phyloP scores from a whole-genome alignment of 2,797 vertebrate genomes.

The Alauda arvensis region DNA sequence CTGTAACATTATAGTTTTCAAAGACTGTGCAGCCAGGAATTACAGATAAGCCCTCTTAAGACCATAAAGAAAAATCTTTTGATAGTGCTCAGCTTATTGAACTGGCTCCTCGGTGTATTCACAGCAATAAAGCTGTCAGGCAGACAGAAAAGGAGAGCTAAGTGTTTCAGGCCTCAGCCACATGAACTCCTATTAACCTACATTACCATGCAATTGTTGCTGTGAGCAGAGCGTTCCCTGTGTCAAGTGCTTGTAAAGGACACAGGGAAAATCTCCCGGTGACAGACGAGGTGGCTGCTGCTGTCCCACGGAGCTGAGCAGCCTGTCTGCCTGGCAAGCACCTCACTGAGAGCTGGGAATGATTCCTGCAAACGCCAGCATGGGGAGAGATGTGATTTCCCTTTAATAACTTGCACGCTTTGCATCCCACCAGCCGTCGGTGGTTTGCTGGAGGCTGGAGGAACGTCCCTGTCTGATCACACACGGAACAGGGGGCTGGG shows the following conservation, averaged over 20 bases:
- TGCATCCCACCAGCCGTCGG: not conserved
- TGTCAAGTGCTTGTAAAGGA: slow-evolving; percentile 17
- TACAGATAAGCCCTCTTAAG: slow-evolving; percentile 49
- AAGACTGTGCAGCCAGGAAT: slow-evolving; percentile 41
- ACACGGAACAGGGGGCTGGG: not conserved
- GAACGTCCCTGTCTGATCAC: not conserved
- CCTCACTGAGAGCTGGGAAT: not conserved
- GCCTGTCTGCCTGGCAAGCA: not conserved
- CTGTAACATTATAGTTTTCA: slow-evolving; percentile 31
- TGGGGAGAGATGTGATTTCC: not conserved
- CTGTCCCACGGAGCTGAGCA: not conserved
- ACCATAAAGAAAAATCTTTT: slow-evolving; percentile 32
- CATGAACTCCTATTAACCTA: slow-evolving; percentile 42
- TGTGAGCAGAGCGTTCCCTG: not conserved
- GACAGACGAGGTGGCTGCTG: not conserved
- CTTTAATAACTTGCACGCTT: slow-evolving; percentile 3
- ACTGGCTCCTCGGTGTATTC: not conserved
- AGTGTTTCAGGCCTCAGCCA: slow-evolving; percentile 23
- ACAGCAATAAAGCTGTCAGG: slow-evolving; percentile 53
- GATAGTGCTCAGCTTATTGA: slow-evolving; percentile 1
- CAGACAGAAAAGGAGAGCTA: slow-evolving; percentile 1
- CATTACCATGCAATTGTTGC: slow-evolving; percentile 13
- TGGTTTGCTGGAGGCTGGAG: not conserved
- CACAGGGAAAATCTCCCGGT: not conserved
- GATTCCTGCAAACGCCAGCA: not conserved